These are phyloP conservation scores for Erebia ligea DNA, from an alignment of 2,888 invertebrate species.

Conservation along the genomic window DNA sequence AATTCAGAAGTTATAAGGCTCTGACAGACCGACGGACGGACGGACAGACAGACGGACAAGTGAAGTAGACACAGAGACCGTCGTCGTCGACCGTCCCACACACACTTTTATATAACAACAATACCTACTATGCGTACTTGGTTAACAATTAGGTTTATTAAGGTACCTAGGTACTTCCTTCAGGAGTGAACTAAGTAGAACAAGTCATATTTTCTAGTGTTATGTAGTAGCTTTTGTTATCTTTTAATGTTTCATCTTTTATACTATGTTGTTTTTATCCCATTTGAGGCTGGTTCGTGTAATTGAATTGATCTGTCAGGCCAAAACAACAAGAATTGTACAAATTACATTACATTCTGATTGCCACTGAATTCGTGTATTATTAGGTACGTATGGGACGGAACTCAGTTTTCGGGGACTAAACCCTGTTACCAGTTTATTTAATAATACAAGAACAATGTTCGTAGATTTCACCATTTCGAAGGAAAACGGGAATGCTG, in stretches of 20 bases:
- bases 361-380: slow-evolving; percentile 15
- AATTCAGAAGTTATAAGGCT: too few relatives aligned
- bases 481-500: neutral
- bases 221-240: neutral
- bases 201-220: neutral
- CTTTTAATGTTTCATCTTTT: neutral
- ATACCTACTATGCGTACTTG: too few relatives aligned
- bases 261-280: slow-evolving; percentile 1
- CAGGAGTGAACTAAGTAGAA: too few relatives aligned
- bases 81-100: too few relatives aligned
- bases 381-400: slow-evolving; percentile 10
- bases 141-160: too few relatives aligned
- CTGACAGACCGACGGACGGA: too few relatives aligned
- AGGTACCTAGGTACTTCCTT: too few relatives aligned
- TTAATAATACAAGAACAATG: slow-evolving; percentile 10
- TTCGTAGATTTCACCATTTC: neutral
- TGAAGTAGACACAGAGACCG: too few relatives aligned
- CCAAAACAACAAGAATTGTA: slow-evolving; percentile 14
- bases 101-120: too few relatives aligned
- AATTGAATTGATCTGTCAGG: slow-evolving; percentile 11
- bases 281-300: neutral
- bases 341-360: slow-evolving; percentile 21
- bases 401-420: slow-evolving; percentile 17
- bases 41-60: too few relatives aligned
- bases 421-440: slow-evolving; percentile 21